Percentiles rank a stretch among this genome's conserved stretches.
These are phyloP conservation scores for Halcyon leucocephala DNA, from an alignment of 2,797 vertebrate genomes.

Conservation along the genomic window DNA sequence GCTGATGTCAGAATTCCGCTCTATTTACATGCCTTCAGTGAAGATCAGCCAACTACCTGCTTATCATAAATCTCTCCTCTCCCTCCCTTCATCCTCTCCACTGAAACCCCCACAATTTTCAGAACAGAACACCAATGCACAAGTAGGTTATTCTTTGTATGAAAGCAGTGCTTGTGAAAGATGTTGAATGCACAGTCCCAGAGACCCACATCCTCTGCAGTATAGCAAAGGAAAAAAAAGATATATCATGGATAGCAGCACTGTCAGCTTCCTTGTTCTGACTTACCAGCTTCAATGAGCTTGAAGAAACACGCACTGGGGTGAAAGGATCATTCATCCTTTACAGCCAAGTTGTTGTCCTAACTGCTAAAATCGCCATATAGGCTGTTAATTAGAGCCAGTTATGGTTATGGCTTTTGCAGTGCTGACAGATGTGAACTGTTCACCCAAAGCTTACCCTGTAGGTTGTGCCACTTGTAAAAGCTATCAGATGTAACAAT, in stretches of 20 bases:
- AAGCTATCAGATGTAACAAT: conserved; percentile 23
- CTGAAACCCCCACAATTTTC: conserved; percentile 21
- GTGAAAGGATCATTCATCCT: conserved; percentile 27
- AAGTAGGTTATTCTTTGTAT: conserved; percentile 57
- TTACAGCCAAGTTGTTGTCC: conserved; percentile 15
- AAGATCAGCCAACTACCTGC: conserved; percentile 46
- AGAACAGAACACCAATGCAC: not conserved
- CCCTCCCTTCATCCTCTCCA: not conserved
- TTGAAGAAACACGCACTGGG: conserved; percentile 19
- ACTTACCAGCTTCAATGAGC: not conserved
- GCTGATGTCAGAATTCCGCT: conserved; percentile 55
- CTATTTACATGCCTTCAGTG: conserved; percentile 17
- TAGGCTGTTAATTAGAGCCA: not conserved
- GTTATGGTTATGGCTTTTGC: conserved; percentile 13
- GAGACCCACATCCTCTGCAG: not conserved
- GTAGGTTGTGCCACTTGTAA: conserved; percentile 2
- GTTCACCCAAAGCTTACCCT: conserved; percentile 11
- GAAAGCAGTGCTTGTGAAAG: conserved; percentile 58
- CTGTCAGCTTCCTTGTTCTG: not conserved
- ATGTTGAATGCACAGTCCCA: not conserved
- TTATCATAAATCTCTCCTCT: conserved; percentile 56
- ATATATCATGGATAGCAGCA: conserved; percentile 21
- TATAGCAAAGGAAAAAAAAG: not conserved
- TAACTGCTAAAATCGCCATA: not conserved
- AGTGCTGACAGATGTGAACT: conserved; percentile 13